These are phyloP conservation scores for Saguinus midas DNA, from an alignment of 2,113 vertebrate species.

Conservation along the genomic window DNA sequence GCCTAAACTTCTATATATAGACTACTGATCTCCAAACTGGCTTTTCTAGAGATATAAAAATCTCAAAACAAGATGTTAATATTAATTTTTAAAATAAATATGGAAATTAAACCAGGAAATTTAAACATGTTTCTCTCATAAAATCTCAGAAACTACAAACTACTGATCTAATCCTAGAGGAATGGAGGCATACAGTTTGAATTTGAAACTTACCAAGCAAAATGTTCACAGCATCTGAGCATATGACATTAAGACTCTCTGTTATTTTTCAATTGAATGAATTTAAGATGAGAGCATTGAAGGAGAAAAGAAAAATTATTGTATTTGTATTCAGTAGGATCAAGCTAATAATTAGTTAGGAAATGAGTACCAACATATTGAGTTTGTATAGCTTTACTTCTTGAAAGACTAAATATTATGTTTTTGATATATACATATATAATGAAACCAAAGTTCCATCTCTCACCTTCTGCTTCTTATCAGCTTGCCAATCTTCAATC, in stretches of 20 bases:
- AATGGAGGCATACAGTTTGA: neutral
- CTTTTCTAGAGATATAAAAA: neutral
- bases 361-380: neutral
- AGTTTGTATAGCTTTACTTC: neutral
- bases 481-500: neutral
- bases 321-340: neutral
- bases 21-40: neutral
- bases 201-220: neutral
- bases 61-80: slow-evolving; percentile 54
- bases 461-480: neutral
- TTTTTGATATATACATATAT: neutral
- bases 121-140: neutral
- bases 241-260: neutral
- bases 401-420: neutral
- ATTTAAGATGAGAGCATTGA: neutral
- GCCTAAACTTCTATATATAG: neutral
- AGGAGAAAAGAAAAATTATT: neutral
- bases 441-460: neutral
- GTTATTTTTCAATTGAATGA: neutral
- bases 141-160: neutral
- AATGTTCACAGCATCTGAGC: neutral
- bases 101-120: neutral
- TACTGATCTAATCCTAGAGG: neutral
- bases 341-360: neutral
- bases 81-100: slow-evolving; percentile 35